Base-by-base conservation (phyloP, 2,888 invertebrate genomes). In the Leptinotarsa rubiginosa region DNA sequence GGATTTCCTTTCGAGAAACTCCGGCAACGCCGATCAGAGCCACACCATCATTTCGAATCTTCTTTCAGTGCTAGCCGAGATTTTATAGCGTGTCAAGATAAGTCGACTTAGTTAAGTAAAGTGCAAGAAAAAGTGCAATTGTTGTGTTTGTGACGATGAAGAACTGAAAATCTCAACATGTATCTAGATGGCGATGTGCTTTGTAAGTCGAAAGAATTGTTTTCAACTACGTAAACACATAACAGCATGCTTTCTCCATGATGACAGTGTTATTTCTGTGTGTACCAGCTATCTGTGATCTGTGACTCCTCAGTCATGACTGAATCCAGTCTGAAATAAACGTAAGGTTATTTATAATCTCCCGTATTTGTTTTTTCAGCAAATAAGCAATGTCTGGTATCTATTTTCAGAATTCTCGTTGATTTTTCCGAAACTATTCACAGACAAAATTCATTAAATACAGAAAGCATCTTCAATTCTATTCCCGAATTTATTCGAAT, bases 41-140 rank as follows among this genome's bases (percentile, higher is more conserved):
- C 65, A 70, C 76, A 70, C 78, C 75, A 76, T 76, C 75, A 72
- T 76, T 69, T 65, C 75, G 67, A 65, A 75, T 77, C 75, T 77
- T 76, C 74, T 73, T 70, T 74, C 72, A 76, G 78, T 78, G 52
- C 22, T 69, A 64, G 64, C 70, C 70, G 76, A 76, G 78, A 78
- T 78, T 76, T 71, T 65, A 67, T 50, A 16, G 65, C 64, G 78
- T 68, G 47, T 54, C 20, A 31, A 68, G 67, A 73, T 65, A 68
- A 68, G 66, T 74, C 41, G 22, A 22, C 22, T 72, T 62, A 65
- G 20, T 64, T n/a, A 64, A 70, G n/a, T 65, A 3, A n/a, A 62
- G 62, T 62, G 62, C 62, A 62, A 52, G 12, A 20, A 59, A 59
- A 59, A 67, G 52, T 66, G 52, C 7, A 41, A 50, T 59, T 56